Base-by-base conservation (phyloP, 2,797 vertebrate species). In the Etheostoma perlongum region DNA sequence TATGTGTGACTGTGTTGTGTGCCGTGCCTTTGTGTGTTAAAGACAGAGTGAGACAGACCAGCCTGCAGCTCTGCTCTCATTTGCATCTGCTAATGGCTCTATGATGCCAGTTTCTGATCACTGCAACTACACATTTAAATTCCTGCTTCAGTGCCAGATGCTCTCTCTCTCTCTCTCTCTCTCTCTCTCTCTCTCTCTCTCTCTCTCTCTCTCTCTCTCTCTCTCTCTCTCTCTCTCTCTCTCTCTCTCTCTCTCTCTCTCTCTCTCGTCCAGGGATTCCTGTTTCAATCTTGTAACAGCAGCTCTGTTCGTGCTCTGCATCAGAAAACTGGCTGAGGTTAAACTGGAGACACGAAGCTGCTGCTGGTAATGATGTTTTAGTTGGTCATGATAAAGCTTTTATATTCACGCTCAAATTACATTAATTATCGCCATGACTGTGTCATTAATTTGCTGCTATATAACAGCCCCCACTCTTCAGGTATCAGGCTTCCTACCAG, bases 81-180 rank as follows among this genome's bases (percentile, higher is more conserved):
- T 91, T 89, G 82, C 89, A 89, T 88, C 76, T 63, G 71, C 78
- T 89, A 91, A 91, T 89, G 85, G 61, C 86, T 87, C 75, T 59
- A 79, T 80, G 88, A 87, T 87, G 88, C 86, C 79, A 88, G 81
- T 72, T 87, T 84, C 81, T 87, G 88, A 88, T 87, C 76, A 81
- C 69, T 70, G 74, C 85, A 83, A 74, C 75, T 72, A 59, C 88
- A 83, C 83, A 84, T 90, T 87, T 87, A 78, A 81, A 87, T 73
- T 71, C 78, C 68, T 47, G 77, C 67, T 66, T 58, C 36, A 5
- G 19, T 78, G 83, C 87, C 89, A 88, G 83, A 83, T 71, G 69
- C 70, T 19, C 49, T 13, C 23, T 5, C 64, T 9, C 27, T 51
- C 49, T 42, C 8, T 47, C 36, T 46, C 2, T 33, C 19, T 13